phyloP scores from a whole-genome alignment of 2,888 invertebrate species.

The Cephus spinipes region DNA sequence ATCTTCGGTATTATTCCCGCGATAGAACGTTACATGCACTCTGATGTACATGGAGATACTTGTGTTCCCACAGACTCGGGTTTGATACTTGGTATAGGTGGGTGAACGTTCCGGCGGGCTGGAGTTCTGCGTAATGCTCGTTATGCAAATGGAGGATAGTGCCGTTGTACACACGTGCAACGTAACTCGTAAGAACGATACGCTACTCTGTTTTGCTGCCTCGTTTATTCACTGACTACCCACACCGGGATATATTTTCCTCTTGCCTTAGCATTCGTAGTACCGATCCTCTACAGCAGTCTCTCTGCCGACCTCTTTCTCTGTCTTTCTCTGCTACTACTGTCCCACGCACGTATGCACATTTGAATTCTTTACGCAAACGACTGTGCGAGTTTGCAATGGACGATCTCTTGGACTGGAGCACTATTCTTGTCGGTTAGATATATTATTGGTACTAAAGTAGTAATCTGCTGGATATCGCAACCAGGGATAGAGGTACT shows the following conservation, averaged over 20 bases:
- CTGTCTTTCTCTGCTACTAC: neutral
- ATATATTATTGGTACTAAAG: neutral
- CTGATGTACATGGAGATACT: neutral
- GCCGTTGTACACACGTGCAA: conserved; percentile 31
- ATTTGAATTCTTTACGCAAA: neutral
- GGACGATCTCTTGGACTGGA: no score
- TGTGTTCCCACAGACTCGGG: neutral
- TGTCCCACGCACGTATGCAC: neutral
- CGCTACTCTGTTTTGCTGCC: neutral
- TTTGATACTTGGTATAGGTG: neutral
- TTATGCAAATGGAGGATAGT: conserved; percentile 40
- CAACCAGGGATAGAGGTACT: neutral
- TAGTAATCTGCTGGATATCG: neutral
- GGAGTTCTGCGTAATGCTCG: conserved; percentile 37
- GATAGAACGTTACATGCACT: neutral
- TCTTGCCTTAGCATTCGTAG: neutral
- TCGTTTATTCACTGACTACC: neutral
- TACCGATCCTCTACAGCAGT: neutral
- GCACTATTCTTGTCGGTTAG: no score
- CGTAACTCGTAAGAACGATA: conserved; percentile 6
- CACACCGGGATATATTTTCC: neutral
- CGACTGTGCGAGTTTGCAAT: neutral
- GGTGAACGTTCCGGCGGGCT: neutral
- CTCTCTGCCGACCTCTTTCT: neutral
- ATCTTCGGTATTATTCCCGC: neutral